Percentiles rank a stretch among this genome's conserved stretches.
Conservation (phyloP, 2,113 vertebrate species). For the Emydocephalus ijimae region DNA sequence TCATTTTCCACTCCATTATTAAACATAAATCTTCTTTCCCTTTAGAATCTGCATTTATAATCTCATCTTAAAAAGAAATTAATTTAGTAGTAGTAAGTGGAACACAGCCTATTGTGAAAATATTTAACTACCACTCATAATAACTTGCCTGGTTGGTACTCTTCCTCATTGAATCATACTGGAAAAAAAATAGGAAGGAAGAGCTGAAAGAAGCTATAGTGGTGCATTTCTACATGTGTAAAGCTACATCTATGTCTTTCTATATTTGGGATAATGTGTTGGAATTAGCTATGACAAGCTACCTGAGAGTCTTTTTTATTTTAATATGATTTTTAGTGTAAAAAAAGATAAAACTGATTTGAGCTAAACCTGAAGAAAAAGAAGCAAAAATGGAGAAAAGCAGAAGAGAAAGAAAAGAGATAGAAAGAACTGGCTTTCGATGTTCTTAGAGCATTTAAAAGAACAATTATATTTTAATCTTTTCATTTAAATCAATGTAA, state of each 20-base stretch:
- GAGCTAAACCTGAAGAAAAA: not conserved
- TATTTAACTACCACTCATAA: constrained; percentile 39
- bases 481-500: not conserved
- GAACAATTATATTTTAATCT: not conserved
- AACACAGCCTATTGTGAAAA: constrained; percentile 40
- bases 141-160: constrained; percentile 38
- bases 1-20: constrained; percentile 29
- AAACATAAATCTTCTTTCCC: not conserved
- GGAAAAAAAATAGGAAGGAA: constrained; percentile 18
- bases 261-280: not conserved
- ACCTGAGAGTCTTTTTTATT: not conserved
- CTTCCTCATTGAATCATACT: constrained; percentile 16
- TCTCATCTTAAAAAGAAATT: constrained; percentile 47
- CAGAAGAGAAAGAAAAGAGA: not conserved
- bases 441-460: not conserved
- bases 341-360: not conserved
- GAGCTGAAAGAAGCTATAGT: not conserved
- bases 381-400: not conserved
- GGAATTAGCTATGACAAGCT: not conserved
- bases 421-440: not conserved
- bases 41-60: constrained; percentile 43
- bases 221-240: not conserved
- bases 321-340: not conserved
- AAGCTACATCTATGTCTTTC: not conserved
- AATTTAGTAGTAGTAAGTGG: constrained; percentile 26